These are phyloP conservation scores for Colistium nudipinnis DNA, from an alignment of 2,113 vertebrate genomes.

Conservation along the genomic window DNA sequence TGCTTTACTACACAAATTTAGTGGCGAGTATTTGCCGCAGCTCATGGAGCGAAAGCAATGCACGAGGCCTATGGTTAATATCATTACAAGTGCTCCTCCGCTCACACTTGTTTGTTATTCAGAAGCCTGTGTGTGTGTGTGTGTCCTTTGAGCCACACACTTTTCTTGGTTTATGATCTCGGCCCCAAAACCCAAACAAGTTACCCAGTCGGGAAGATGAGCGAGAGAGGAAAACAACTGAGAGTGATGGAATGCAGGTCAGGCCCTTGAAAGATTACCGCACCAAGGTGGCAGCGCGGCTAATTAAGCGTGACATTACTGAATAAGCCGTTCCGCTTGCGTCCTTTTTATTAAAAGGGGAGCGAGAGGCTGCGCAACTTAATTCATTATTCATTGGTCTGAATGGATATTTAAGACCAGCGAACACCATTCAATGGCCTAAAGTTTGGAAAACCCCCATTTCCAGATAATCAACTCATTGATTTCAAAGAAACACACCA, in stretches of 20 bases:
- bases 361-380: slow-evolving; percentile 63
- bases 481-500: slow-evolving; percentile 16
- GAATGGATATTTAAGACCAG: slow-evolving; percentile 61
- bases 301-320: slow-evolving; percentile 75
- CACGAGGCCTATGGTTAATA: slow-evolving; percentile 24
- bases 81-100: slow-evolving; percentile 23
- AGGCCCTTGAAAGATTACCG: slow-evolving; percentile 65
- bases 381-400: slow-evolving; percentile 75
- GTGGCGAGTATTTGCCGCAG: slow-evolving; percentile 29
- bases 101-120: slow-evolving; percentile 28
- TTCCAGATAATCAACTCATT: slow-evolving; percentile 35
- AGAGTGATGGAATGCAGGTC: slow-evolving; percentile 54
- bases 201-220: slow-evolving; percentile 32
- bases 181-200: slow-evolving; percentile 59
- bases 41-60: slow-evolving; percentile 1
- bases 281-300: slow-evolving; percentile 68
- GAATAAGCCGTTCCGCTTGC: slow-evolving; percentile 76
- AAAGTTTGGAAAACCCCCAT: slow-evolving; percentile 25
- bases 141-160: slow-evolving; percentile 25
- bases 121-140: slow-evolving; percentile 13
- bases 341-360: slow-evolving; percentile 76
- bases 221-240: neutral
- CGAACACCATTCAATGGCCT: slow-evolving; percentile 8
- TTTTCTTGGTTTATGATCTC: slow-evolving; percentile 63
- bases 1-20: slow-evolving; percentile 13